Conservation (phyloP, 2,888 invertebrate genomes). For the Corythucha ciliata region DNA sequence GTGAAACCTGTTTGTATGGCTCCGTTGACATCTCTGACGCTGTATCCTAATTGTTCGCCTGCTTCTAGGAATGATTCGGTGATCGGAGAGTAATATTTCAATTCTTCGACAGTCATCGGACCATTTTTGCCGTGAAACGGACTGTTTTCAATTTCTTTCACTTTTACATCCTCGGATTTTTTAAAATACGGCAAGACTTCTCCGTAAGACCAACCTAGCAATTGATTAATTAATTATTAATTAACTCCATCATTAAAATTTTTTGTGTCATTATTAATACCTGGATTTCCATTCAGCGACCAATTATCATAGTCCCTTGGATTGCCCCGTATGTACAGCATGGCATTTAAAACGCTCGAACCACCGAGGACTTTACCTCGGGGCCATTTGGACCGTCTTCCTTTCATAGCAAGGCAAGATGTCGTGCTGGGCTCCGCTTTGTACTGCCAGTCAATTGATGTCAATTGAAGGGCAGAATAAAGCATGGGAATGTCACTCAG, state of each 20-base stretch:
- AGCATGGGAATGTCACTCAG: slow-evolving; percentile 62
- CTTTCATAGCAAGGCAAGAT: slow-evolving; percentile 42
- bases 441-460: slow-evolving; percentile 73
- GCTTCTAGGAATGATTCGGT: slow-evolving; percentile 59
- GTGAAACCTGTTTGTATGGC: slow-evolving; percentile 69
- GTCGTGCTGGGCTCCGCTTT: slow-evolving; percentile 56
- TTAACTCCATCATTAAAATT: no score
- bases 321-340: slow-evolving; percentile 82
- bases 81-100: slow-evolving; percentile 59
- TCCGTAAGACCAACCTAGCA: slow-evolving; percentile 62
- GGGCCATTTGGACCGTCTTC: slow-evolving; percentile 42
- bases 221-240: no score
- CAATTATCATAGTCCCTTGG: slow-evolving; percentile 76
- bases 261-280: slow-evolving; percentile 27
- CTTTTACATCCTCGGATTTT: slow-evolving; percentile 68
- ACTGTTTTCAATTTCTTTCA: slow-evolving; percentile 51
- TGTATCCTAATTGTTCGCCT: slow-evolving; percentile 59
- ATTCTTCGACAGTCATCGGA: slow-evolving; percentile 62
- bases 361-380: slow-evolving; percentile 56
- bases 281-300: slow-evolving; percentile 56
- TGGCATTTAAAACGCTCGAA: slow-evolving; percentile 75
- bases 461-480: slow-evolving; percentile 61
- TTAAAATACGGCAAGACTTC: slow-evolving; percentile 67
- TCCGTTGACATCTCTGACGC: slow-evolving; percentile 64
- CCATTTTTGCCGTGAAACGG: slow-evolving; percentile 63